phyloP scores from a whole-genome alignment of 2,113 vertebrate genomes.

The Isichthys henryi region DNA sequence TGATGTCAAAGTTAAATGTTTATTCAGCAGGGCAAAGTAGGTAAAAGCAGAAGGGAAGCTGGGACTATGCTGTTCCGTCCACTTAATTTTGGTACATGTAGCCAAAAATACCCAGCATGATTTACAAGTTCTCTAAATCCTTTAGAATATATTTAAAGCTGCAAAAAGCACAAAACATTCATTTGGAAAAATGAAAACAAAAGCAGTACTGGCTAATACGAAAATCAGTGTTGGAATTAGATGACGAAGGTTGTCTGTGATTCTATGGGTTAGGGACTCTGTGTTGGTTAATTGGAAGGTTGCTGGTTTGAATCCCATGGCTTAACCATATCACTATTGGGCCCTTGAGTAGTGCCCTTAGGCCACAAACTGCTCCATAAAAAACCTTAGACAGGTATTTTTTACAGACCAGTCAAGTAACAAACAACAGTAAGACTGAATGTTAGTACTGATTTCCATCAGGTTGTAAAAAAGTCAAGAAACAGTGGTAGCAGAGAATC shows the following conservation, averaged over 20 bases:
- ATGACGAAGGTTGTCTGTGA: neutral
- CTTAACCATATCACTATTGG: neutral
- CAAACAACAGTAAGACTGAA: neutral
- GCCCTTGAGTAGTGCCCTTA: neutral
- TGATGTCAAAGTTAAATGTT: neutral
- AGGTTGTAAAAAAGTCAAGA: neutral
- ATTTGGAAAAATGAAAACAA: neutral
- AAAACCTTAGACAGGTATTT: neutral
- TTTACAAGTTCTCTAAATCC: neutral
- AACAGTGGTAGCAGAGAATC: neutral
- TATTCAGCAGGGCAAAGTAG: neutral
- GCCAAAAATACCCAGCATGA: neutral
- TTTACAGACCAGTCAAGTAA: neutral
- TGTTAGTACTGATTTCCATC: neutral
- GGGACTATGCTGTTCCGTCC: neutral
- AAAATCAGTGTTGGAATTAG: neutral
- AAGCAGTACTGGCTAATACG: neutral
- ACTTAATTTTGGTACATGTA: neutral
- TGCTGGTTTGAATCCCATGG: neutral
- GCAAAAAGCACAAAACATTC: neutral
- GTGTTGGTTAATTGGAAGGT: neutral
- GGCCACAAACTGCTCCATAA: neutral
- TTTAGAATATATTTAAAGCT: conserved; percentile 2
- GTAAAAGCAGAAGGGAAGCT: neutral
- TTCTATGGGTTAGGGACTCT: neutral